A percentile compares a stretch with the other conserved stretches of the same genome.
These are phyloP conservation scores for Euphonia xanthogaster DNA, from an alignment of 2,797 vertebrate genomes.

Conservation along the genomic window DNA sequence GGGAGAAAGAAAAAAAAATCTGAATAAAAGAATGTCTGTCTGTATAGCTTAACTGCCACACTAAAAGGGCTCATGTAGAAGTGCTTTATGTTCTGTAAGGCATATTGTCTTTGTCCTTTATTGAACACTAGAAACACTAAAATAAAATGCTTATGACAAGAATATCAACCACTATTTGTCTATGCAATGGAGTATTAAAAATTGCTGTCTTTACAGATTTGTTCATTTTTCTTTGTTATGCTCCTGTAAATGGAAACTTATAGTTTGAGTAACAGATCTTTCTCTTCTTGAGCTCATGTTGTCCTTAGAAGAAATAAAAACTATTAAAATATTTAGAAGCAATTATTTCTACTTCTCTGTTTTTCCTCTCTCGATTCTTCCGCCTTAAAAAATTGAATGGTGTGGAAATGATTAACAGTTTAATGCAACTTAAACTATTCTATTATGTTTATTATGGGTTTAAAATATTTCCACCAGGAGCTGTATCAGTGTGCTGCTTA, in stretches of 20 bases:
- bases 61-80: background rate
- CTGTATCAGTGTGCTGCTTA: accelerated
- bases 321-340: background rate
- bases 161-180: background rate
- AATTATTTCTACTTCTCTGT: background rate
- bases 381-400: background rate
- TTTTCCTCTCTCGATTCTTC: background rate
- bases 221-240: background rate
- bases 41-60: background rate
- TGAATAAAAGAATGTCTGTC: background rate
- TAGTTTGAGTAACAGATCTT: background rate
- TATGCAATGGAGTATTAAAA: background rate
- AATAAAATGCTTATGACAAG: background rate
- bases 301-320: background rate
- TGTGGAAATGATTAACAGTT: background rate
- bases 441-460: background rate
- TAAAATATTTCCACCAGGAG: background rate
- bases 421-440: background rate
- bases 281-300: background rate
- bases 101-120: background rate
- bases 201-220: background rate
- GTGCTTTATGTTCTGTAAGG: background rate
- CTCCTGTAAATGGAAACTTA: background rate
- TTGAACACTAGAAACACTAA: background rate
- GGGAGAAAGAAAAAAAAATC: background rate